Percentiles rank a stretch among this genome's conserved stretches.
phyloP scores from a whole-genome alignment of 2,113 vertebrate genomes.

The Anarhynchus alexandrinus region DNA sequence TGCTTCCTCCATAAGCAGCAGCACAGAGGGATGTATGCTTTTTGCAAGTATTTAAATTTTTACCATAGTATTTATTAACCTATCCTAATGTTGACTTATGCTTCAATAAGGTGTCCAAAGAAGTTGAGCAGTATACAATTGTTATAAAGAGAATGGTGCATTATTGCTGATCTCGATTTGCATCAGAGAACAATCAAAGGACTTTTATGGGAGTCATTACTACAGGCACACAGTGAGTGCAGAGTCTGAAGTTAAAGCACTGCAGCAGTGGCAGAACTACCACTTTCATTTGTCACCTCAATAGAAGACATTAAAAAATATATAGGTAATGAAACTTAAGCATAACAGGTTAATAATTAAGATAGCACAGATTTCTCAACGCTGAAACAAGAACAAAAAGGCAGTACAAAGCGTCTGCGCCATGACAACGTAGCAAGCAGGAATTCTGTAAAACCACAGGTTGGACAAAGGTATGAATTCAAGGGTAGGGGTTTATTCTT shows the following conservation, averaged over 20 bases:
- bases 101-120: slow-evolving; percentile 1
- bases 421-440: not conserved
- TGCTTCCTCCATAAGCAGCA: not conserved
- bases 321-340: slow-evolving; percentile 5
- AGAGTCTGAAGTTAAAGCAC: not conserved
- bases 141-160: not conserved
- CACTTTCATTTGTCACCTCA: slow-evolving; percentile 26
- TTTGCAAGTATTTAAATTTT: not conserved
- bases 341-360: slow-evolving; percentile 50
- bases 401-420: not conserved
- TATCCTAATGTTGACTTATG: not conserved
- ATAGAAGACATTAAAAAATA: slow-evolving; percentile 27
- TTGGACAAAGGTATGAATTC: not conserved
- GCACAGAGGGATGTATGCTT: not conserved
- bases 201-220: not conserved
- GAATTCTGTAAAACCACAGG: not conserved
- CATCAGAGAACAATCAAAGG: slow-evolving; percentile 17
- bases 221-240: not conserved
- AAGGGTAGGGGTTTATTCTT: not conserved
- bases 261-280: not conserved
- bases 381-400: not conserved
- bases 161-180: slow-evolving; percentile 2
- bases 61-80: not conserved
- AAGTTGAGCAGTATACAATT: not conserved
- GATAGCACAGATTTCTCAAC: not conserved